phyloP scores from a whole-genome alignment of 2,888 invertebrate species.

The Minunthozetes semirufus region DNA sequence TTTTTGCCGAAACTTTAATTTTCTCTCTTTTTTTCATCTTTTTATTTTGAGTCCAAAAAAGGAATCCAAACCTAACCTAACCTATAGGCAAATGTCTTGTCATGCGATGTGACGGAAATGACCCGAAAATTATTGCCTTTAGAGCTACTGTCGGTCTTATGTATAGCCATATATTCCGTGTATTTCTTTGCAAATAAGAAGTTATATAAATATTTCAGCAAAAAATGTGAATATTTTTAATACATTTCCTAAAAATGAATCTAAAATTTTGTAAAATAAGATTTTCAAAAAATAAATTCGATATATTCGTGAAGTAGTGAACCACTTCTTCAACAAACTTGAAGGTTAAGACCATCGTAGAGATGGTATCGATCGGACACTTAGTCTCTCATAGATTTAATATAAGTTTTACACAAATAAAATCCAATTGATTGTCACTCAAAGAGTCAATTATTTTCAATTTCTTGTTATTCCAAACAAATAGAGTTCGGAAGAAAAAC shows the following conservation, averaged over 20 bases:
- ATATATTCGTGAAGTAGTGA: too few species aligned
- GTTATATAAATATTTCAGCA: neutral
- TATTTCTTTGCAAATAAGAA: neutral
- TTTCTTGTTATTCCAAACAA: neutral
- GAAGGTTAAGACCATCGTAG: neutral
- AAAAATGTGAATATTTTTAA: neutral
- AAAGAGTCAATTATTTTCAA: neutral
- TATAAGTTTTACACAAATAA: neutral
- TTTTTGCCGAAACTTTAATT: neutral
- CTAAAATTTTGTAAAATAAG: too few species aligned
- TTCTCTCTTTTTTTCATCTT: neutral
- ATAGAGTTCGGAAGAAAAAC: neutral
- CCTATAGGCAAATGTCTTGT: neutral
- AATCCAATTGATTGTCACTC: conserved; percentile 8
- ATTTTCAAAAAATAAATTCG: too few species aligned
- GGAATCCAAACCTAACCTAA: too few species aligned
- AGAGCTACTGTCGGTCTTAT: neutral
- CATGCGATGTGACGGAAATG: neutral
- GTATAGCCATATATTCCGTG: neutral
- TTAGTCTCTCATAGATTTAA: neutral
- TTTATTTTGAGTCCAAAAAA: too few species aligned
- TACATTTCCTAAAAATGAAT: neutral
- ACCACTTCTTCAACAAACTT: too few species aligned
- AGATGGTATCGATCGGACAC: neutral
- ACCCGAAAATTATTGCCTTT: neutral